phyloP scores from a whole-genome alignment of 2,797 vertebrate genomes.

The Tapirus indicus region DNA sequence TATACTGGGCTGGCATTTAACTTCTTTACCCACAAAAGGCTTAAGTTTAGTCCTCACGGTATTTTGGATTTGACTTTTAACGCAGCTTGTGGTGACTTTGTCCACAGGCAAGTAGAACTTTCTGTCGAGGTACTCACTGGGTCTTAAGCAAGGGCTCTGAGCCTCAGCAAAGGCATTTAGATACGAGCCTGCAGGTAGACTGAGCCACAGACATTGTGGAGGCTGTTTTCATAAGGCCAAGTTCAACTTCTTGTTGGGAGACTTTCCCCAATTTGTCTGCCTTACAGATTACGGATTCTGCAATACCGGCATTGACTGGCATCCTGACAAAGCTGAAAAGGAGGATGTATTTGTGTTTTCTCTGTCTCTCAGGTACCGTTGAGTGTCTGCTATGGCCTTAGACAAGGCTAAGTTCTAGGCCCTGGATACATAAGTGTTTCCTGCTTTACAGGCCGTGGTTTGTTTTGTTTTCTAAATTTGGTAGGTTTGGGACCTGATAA shows the following conservation, averaged over 20 bases:
- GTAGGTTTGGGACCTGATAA: not conserved
- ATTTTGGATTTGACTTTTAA: not conserved
- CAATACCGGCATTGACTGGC: not conserved
- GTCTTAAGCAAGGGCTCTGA: not conserved
- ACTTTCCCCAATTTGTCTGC: not conserved
- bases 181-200: not conserved
- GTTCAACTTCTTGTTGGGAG: not conserved
- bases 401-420: not conserved
- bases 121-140: not conserved
- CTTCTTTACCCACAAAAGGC: not conserved
- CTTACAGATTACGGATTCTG: not conserved
- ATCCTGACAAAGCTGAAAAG: not conserved
- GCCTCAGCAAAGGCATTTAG: not conserved
- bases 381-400: not conserved
- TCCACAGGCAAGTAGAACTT: not conserved
- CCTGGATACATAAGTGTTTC: not conserved
- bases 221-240: not conserved
- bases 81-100: not conserved
- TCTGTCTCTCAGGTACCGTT: not conserved
- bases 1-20: not conserved
- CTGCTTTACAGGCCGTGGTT: not conserved
- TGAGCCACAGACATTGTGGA: not conserved
- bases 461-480: not conserved
- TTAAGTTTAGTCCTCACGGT: not conserved
- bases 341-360: not conserved